phyloP scores from a whole-genome alignment of 2,888 invertebrate genomes.

The Drosophila pseudotalamancana region DNA sequence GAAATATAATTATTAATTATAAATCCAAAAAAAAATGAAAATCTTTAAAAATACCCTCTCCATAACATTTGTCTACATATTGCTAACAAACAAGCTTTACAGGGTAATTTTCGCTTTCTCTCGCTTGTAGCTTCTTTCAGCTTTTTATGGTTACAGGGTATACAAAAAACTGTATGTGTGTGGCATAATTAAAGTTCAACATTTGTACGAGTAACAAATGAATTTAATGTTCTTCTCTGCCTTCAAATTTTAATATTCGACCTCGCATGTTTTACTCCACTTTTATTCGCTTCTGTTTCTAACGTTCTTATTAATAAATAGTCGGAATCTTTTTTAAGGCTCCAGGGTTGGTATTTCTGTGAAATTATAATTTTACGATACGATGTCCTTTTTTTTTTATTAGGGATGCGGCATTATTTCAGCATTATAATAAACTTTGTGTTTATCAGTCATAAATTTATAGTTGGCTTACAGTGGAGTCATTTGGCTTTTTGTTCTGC shows the following conservation, averaged over 20 bases:
- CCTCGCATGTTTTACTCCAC: neutral
- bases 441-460: neutral
- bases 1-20: too few species aligned
- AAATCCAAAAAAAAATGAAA: too few species aligned
- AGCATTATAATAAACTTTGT: neutral
- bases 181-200: constrained; percentile 33
- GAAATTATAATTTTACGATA: neutral
- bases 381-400: neutral
- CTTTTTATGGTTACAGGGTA: constrained; percentile 1
- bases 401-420: too few species aligned
- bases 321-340: neutral
- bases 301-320: constrained; percentile 1
- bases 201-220: constrained; percentile 20
- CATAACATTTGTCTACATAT: too few species aligned
- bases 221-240: constrained; percentile 2
- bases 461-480: too few species aligned
- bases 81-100: neutral
- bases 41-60: too few species aligned
- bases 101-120: neutral
- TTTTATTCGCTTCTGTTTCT: neutral
- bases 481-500: too few species aligned
- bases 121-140: neutral
- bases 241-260: neutral
- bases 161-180: neutral
- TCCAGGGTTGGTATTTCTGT: neutral